Evolutionary conservation across 2,888 invertebrate species (phyloP), one percentile per base, ranked within the genome.

Genomic region (Microctonus hyperodae): DNA sequence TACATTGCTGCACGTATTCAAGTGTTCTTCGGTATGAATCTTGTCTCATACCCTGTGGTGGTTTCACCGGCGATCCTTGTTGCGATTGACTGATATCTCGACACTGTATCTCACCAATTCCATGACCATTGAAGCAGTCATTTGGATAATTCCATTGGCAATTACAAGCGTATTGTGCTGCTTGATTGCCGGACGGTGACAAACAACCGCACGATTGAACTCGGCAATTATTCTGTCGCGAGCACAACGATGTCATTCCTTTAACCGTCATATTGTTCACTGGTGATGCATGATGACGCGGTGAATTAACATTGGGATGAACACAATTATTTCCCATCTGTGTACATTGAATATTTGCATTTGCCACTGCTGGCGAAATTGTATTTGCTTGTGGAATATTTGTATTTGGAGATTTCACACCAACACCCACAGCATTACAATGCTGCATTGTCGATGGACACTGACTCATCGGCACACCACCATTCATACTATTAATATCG

Each of bases 1-100:
- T 93, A 81, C 95, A 96, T 74, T 90, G 92, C 78, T 95, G 94
- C 0, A 96, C 96, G 76, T 96, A 96, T 73, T 95, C 95, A 65
- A 96, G 85, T 0, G 96, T 96, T 69, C 96, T 88, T 78, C 95
- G 92, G 82, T 96, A 96, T 0, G 95, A 90, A 64, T 95, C 95
- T 65, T 93, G 92, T 13, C 92, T 87, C 94, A 95, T 95, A 4
- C 87, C 88, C 48, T 86, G 81, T 1, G 86, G 85, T 16, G 83
- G 84, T 68, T 84, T 84, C 3, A 79, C 76, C 5, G 82, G 81
- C 11, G 83, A 81, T 16, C 81, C 81, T 58, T 82, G 81, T 65
- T 83, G 83, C 0, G 90, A 90, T 76, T 90, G 90, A 55, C 89
- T 90, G 69, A 91, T 90, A 71, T 90, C 90, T 83, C 89, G 87